Evolutionary conservation across 2,113 vertebrate genomes (phyloP).

Genomic region (Coptodon bakossiorum): DNA sequence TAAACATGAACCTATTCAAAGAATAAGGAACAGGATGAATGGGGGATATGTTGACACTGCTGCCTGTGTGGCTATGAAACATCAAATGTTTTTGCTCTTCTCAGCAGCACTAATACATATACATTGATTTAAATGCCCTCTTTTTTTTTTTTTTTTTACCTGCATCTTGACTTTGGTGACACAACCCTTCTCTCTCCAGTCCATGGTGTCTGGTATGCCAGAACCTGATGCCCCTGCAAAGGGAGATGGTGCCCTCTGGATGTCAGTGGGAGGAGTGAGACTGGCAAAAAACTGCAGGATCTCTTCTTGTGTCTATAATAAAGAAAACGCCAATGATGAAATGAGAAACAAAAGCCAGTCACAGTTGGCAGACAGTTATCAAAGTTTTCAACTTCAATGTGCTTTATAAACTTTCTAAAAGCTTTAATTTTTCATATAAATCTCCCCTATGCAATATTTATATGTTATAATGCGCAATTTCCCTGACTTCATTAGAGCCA

Average conservation of each 20-base stretch:
- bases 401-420: too few species aligned
- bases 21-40: not conserved
- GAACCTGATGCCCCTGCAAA: not conserved
- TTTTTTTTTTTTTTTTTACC: not conserved
- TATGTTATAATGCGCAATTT: too few species aligned
- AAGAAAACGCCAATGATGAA: not conserved
- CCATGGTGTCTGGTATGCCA: not conserved
- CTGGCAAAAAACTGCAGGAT: constrained; percentile 53
- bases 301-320: constrained; percentile 69
- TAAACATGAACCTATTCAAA: not conserved
- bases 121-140: not conserved
- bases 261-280: constrained; percentile 54
- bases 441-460: too few species aligned
- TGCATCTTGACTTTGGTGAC: not conserved
- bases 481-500: too few species aligned
- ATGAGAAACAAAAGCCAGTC: not conserved
- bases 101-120: too few species aligned
- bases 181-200: not conserved
- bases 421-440: too few species aligned
- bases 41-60: not conserved
- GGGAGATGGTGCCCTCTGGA: not conserved
- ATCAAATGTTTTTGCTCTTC: not conserved
- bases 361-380: not conserved
- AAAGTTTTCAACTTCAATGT: too few species aligned
- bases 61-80: not conserved